phyloP scores from a whole-genome alignment of 2,888 invertebrate genomes.

The Mimachlamys varia region DNA sequence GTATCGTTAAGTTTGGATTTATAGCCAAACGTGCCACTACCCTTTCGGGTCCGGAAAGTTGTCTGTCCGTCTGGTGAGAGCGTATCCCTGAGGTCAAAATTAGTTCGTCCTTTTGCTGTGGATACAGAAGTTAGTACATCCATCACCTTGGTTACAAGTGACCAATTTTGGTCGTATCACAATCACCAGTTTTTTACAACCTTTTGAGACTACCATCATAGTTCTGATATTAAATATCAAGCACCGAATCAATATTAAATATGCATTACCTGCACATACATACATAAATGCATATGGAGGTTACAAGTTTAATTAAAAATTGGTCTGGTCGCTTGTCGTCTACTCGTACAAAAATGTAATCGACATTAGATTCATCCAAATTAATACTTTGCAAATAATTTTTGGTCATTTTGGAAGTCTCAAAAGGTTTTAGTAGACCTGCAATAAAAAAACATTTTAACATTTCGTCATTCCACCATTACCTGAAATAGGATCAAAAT shows the following conservation, averaged over 20 bases:
- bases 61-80: conserved; percentile 64
- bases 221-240: no score
- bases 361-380: not conserved
- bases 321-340: no score
- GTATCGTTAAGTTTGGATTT: conserved; percentile 68
- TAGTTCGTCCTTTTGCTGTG: conserved; percentile 78
- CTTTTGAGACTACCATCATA: not conserved
- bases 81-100: conserved; percentile 78
- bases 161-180: not conserved
- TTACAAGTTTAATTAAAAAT: no score
- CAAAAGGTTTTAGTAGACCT: not conserved
- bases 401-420: not conserved
- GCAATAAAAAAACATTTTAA: not conserved
- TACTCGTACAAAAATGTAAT: no score
- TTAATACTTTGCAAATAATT: not conserved
- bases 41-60: conserved; percentile 62
- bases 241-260: no score
- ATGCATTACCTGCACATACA: no score
- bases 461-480: not conserved
- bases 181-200: not conserved
- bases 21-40: conserved; percentile 69
- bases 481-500: not conserved
- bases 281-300: no score
- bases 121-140: conserved; percentile 48
- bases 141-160: conserved; percentile 18